Percentiles rank a stretch among this genome's conserved stretches.
Evolutionary conservation across 2,888 invertebrate genomes (phyloP).

Genomic region (Blera fallax): DNA sequence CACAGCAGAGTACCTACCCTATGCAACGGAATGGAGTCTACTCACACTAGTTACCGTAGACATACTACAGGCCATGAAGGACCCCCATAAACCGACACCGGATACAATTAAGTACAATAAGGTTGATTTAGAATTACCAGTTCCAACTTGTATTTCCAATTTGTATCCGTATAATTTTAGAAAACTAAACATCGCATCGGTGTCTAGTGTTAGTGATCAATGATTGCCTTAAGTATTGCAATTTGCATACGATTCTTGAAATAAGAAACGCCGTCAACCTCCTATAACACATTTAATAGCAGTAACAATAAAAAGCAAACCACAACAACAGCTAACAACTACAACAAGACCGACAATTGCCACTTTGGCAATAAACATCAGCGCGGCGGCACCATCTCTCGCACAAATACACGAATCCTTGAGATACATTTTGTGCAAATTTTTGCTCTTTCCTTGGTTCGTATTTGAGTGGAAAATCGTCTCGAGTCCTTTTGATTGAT

Average conservation of each 20-base stretch:
- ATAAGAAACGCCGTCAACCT: constrained; percentile 42
- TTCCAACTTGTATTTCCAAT: too few species aligned
- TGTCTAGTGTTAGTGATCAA: constrained; percentile 33
- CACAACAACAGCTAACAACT: constrained; percentile 24
- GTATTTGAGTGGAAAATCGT: constrained; percentile 66
- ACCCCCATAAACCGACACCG: too few species aligned
- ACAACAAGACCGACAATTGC: constrained; percentile 56
- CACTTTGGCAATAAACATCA: constrained; percentile 53
- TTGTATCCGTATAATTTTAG: too few species aligned
- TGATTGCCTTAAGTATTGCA: constrained; percentile 35
- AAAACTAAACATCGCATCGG: too few species aligned
- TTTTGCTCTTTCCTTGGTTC: constrained; percentile 58
- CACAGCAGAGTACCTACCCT: too few species aligned
- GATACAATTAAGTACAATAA: too few species aligned
- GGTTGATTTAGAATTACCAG: too few species aligned
- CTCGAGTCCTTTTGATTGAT: constrained; percentile 73
- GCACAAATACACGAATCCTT: constrained; percentile 38
- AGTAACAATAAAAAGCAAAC: constrained; percentile 9
- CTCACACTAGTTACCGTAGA: too few species aligned
- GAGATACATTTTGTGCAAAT: constrained; percentile 65
- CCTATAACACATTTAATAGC: background rate
- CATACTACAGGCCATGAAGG: too few species aligned
- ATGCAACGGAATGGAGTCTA: too few species aligned
- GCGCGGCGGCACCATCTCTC: background rate
- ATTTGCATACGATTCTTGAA: constrained; percentile 59